Conservation (phyloP, 2,888 invertebrate genomes). For the Machimus rusticus region DNA sequence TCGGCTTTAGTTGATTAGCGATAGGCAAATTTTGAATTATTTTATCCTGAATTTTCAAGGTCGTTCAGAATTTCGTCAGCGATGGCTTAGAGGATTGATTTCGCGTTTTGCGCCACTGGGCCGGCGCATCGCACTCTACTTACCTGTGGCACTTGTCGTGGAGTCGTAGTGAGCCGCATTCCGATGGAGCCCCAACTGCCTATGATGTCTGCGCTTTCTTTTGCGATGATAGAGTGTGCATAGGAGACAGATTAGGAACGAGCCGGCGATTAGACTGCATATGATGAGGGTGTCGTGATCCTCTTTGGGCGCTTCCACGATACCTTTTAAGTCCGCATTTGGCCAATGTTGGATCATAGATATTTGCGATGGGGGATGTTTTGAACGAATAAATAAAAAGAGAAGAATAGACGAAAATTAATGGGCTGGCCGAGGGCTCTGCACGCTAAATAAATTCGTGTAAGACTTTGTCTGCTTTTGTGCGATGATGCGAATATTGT, state of each 20-base stretch:
- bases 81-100: too few relatives aligned
- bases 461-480: neutral
- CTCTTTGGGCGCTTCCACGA: slow-evolving; percentile 63
- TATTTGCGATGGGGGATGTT: slow-evolving; percentile 30
- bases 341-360: slow-evolving; percentile 23
- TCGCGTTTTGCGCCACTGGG: too few relatives aligned
- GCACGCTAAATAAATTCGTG: neutral
- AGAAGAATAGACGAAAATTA: slow-evolving; percentile 33
- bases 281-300: slow-evolving; percentile 65
- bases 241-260: slow-evolving; percentile 65
- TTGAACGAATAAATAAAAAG: slow-evolving; percentile 37
- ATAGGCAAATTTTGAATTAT: too few relatives aligned
- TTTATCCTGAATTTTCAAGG: too few relatives aligned
- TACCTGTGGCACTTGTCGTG: slow-evolving; percentile 63
- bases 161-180: slow-evolving; percentile 63
- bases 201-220: slow-evolving; percentile 63
- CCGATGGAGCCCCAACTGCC: slow-evolving; percentile 63
- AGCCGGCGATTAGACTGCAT: slow-evolving; percentile 63
- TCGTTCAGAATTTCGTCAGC: too few relatives aligned
- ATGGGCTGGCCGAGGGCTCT: neutral
- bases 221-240: slow-evolving; percentile 65
- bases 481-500: neutral
- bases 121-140: neutral
- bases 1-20: too few relatives aligned
- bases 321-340: slow-evolving; percentile 55